These are phyloP conservation scores for Sitophilus oryzae DNA, from an alignment of 1,140 invertebrate species.

Conservation along the genomic window DNA sequence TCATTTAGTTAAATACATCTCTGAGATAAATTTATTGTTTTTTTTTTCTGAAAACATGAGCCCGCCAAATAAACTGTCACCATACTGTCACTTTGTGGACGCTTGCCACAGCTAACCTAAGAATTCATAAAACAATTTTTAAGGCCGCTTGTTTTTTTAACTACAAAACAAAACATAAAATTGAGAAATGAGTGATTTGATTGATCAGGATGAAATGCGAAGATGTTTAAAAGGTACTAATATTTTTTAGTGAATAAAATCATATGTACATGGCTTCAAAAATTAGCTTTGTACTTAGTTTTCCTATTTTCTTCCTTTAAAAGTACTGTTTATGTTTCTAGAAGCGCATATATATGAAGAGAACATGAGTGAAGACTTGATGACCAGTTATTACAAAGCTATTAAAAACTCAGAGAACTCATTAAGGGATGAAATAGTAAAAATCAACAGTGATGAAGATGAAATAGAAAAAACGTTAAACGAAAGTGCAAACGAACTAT, in stretches of 20 bases:
- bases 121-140: no score
- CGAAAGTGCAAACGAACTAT: slow-evolving; percentile 19
- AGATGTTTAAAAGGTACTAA: background rate
- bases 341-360: slow-evolving; percentile 18
- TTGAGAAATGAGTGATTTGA: background rate
- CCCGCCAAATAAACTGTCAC: no score
- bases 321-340: slow-evolving; percentile 1
- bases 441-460: background rate
- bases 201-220: background rate
- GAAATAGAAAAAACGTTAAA: slow-evolving; percentile 12
- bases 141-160: no score
- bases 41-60: no score
- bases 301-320: background rate
- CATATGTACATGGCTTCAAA: background rate
- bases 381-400: slow-evolving; percentile 10
- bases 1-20: no score
- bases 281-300: background rate
- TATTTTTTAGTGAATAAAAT: no score
- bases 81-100: no score
- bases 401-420: slow-evolving; percentile 13
- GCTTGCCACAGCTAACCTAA: no score
- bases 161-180: background rate
- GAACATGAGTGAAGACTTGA: slow-evolving; percentile 8
- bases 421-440: background rate
- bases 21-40: no score